Conservation (phyloP, 1,140 invertebrate genomes). For the Drosophila sproati region DNA sequence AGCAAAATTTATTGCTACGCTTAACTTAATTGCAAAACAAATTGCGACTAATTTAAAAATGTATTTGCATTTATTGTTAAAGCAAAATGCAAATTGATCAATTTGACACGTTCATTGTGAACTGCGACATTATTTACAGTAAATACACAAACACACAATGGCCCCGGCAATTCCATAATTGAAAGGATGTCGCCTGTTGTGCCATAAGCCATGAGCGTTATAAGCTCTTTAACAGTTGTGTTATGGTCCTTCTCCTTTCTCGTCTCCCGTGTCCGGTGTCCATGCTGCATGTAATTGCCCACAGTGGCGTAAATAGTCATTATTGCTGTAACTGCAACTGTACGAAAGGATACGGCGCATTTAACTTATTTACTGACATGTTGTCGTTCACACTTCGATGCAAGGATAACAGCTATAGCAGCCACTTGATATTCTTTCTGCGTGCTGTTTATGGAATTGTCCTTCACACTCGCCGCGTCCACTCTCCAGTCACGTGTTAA, state of each 20-base stretch:
- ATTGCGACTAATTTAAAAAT: too few species aligned
- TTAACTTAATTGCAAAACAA: too few species aligned
- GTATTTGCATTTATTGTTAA: too few species aligned
- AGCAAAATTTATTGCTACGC: too few species aligned
- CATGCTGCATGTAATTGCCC: conserved; percentile 29
- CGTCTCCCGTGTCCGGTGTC: background rate
- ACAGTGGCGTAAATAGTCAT: conserved; percentile 31
- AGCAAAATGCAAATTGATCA: too few species aligned
- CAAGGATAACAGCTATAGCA: conserved; percentile 25
- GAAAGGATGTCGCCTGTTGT: conserved; percentile 10
- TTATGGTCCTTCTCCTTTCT: background rate
- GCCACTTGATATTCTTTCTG: conserved; percentile 19
- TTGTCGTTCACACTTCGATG: conserved; percentile 16
- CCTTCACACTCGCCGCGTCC: background rate
- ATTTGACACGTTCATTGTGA: too few species aligned
- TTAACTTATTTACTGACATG: conserved; percentile 11
- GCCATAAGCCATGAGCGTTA: background rate
- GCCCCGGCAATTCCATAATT: conserved; percentile 17
- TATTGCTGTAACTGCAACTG: conserved; percentile 17
- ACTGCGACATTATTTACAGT: too few species aligned
- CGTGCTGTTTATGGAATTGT: conserved; percentile 3
- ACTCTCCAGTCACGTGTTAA: background rate
- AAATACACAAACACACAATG: background rate
- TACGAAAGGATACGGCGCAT: conserved; percentile 1
- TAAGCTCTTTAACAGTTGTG: background rate